These are phyloP conservation scores for Nymphicus hollandicus DNA, from an alignment of 2,113 vertebrate genomes.

Conservation along the genomic window DNA sequence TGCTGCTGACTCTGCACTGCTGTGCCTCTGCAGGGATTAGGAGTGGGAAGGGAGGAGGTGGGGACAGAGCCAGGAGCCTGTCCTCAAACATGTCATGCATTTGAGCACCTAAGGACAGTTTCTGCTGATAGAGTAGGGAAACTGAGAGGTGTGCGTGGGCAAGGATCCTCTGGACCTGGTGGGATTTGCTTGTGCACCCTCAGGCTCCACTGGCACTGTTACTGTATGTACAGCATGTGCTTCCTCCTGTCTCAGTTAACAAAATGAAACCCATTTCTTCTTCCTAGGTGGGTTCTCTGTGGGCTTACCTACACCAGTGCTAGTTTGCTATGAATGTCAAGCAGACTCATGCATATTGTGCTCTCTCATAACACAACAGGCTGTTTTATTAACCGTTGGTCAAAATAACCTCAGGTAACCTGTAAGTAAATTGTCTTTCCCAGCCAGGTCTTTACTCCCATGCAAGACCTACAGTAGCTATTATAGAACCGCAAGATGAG, in stretches of 20 bases:
- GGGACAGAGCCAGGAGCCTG: not conserved
- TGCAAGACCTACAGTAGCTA: not conserved
- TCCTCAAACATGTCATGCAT: not conserved
- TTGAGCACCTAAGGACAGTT: not conserved
- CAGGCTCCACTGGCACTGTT: not conserved
- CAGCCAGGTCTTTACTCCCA: not conserved
- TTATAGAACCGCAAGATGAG: not conserved
- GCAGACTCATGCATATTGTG: not conserved
- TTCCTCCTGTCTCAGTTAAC: not conserved
- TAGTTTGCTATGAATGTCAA: not conserved
- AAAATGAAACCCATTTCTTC: not conserved
- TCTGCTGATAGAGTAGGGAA: not conserved
- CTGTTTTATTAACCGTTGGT: not conserved
- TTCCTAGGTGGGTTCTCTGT: not conserved
- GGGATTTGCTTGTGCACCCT: not conserved
- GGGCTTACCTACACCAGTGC: not conserved
- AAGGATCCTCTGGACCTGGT: not conserved
- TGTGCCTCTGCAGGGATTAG: fast-evolving
- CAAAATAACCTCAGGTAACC: not conserved
- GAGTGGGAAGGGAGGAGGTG: not conserved
- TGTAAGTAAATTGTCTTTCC: not conserved
- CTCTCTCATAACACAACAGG: not conserved
- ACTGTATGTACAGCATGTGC: not conserved
- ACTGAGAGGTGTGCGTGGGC: not conserved
- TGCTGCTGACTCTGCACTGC: not conserved